Conservation (phyloP, 2,113 vertebrate genomes). For the Oncorhynchus keta region DNA sequence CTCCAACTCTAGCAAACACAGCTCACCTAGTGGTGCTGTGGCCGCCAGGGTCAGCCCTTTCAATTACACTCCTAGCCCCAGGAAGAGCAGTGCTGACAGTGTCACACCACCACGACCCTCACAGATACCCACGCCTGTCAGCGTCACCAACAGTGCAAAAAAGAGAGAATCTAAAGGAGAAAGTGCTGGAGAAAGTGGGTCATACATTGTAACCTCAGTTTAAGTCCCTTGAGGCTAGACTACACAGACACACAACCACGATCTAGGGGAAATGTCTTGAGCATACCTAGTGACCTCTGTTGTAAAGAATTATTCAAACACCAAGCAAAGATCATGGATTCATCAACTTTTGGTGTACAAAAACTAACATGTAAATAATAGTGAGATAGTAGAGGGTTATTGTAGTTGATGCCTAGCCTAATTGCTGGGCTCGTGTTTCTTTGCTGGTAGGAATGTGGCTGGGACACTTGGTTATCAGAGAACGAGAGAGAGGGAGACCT, state of each 20-base stretch:
- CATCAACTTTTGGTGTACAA: constrained; percentile 34
- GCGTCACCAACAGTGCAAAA: constrained; percentile 81
- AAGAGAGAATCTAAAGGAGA: constrained; percentile 87
- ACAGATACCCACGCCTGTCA: constrained; percentile 91
- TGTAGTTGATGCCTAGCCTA: constrained; percentile 80
- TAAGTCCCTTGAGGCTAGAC: constrained; percentile 53
- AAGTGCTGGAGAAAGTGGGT: constrained; percentile 80
- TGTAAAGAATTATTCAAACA: background rate
- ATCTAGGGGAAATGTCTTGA: background rate
- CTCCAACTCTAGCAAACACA: constrained; percentile 86
- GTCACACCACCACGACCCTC: constrained; percentile 81
- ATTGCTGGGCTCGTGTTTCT: constrained; percentile 75
- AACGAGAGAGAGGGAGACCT: constrained; percentile 45
- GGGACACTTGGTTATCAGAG: constrained; percentile 64
- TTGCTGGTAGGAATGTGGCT: constrained; percentile 79
- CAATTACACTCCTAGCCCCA: constrained; percentile 93
- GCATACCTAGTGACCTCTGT: background rate
- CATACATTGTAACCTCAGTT: constrained; percentile 96
- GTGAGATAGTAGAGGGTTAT: constrained; percentile 74
- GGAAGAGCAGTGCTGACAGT: constrained; percentile 83
- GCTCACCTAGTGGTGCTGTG: constrained; percentile 84
- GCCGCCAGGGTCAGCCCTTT: constrained; percentile 95
- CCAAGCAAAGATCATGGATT: constrained; percentile 58
- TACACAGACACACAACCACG: background rate
- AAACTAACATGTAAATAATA: constrained; percentile 74